A percentile compares a stretch with the other conserved stretches of the same genome.
These are phyloP conservation scores for Zaprionus inermis DNA, from an alignment of 1,140 invertebrate genomes.

Conservation along the genomic window DNA sequence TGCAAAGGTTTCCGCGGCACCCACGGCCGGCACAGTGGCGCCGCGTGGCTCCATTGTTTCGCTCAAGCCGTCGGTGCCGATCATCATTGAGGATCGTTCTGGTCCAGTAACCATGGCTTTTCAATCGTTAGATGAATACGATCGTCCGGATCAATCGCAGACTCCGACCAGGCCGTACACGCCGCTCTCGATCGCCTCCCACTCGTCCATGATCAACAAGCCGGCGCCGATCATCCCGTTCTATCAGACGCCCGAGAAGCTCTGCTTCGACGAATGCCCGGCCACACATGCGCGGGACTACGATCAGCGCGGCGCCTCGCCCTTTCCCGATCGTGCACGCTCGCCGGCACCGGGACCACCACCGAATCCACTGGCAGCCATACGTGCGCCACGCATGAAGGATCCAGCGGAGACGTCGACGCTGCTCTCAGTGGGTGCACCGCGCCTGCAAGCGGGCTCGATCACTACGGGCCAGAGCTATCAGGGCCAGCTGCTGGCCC, in stretches of 20 bases:
- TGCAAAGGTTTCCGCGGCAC: constrained; percentile 50
- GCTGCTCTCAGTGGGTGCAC: constrained; percentile 37
- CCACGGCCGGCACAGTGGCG: constrained; percentile 40
- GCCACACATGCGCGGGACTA: constrained; percentile 86
- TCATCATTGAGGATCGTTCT: constrained; percentile 73
- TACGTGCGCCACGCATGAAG: constrained; percentile 86
- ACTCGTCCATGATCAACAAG: constrained; percentile 86
- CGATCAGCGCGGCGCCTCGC: constrained; percentile 85
- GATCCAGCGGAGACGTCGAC: constrained; percentile 67
- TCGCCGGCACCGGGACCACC: constrained; percentile 87
- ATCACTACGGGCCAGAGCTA: constrained; percentile 81
- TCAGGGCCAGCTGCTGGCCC: constrained; percentile 72
- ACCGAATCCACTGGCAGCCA: constrained; percentile 86
- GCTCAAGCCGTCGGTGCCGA: constrained; percentile 63
- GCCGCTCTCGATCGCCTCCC: constrained; percentile 75
- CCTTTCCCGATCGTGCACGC: constrained; percentile 85
- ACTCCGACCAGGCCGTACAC: constrained; percentile 85
- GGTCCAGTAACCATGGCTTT: constrained; percentile 85
- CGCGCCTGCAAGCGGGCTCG: constrained; percentile 70
- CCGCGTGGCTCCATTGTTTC: constrained; percentile 29
- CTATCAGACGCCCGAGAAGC: constrained; percentile 87
- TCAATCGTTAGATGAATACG: constrained; percentile 86
- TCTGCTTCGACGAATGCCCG: constrained; percentile 86
- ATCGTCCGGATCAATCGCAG: constrained; percentile 83
- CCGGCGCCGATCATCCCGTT: constrained; percentile 87